Evolutionary conservation across 2,888 invertebrate genomes (phyloP), one percentile per base, ranked within the genome.

Genomic region (Cheilosia impressa): DNA sequence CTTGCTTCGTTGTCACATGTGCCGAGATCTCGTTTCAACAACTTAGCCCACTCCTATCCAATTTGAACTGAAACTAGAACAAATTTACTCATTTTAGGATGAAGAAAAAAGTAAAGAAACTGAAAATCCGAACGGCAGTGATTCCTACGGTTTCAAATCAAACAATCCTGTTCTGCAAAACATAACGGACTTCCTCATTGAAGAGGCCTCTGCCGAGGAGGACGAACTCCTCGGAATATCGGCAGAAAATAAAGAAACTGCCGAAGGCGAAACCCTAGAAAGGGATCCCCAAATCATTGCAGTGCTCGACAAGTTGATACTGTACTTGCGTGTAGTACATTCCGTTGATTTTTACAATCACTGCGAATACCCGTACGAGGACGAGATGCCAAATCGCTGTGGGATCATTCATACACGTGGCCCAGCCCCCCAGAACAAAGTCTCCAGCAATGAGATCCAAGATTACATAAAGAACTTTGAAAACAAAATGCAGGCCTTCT

Each of bases 271-370:
- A 79, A 92, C 93, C 22, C 93, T 97, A 13, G 96, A 97, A 89
- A 93, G 96, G 87, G 96, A 97, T 91, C 95, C 96, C 55, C 93
- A 93, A 47, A 92, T 97, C 31, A 93, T 96, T 81, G 94, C 95
- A 84, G 98, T 97, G 77, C 89, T 95, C 66, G 96, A 96, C 90
- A 95, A 96, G 60, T 94, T 99, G 80, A 95, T 99, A 63, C 92
- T 99, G 65, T 99, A 99, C 91, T 93, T 99, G 89, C 95, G 99
- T 62, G 94, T 99, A 57, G 99, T 99, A 0, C 99, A 99, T 92
- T 99, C 99, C 0, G 97, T 99, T 68, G 99, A 99, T 92, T 99
- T 98, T 92, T 99, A 99, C 93, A 99, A 99, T 93, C 98, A 98
- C 90, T 98, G 98, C 90, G 99, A 99, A 91, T 99, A 99, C 93